Evolutionary conservation across 2,113 vertebrate genomes (phyloP).

Genomic region (Nansenia antarctica): DNA sequence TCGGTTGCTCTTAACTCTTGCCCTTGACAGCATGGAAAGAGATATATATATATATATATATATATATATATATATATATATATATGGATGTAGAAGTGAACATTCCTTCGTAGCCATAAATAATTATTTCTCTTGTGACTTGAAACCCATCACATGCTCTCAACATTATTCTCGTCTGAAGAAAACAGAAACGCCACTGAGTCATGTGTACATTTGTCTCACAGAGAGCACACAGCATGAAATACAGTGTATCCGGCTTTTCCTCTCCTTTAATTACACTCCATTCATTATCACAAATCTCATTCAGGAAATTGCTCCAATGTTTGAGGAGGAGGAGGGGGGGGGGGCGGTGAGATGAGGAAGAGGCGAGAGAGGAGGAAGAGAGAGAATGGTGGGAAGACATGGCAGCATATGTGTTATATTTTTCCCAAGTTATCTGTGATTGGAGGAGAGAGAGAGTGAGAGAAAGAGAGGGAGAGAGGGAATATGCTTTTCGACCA

Average conservation of each 20-base stretch:
- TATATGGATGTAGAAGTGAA: too few species aligned
- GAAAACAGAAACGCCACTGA: slow-evolving; percentile 14
- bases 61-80: too few species aligned
- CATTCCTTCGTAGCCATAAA: too few species aligned
- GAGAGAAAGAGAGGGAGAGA: slow-evolving; percentile 26
- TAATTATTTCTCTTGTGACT: too few species aligned
- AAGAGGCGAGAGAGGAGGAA: slow-evolving; percentile 10
- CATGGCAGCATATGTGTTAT: too few species aligned
- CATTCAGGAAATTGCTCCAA: slow-evolving; percentile 55
- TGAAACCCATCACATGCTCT: too few species aligned
- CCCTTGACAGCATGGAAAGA: too few species aligned
- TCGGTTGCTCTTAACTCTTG: too few species aligned
- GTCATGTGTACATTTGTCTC: slow-evolving; percentile 32
- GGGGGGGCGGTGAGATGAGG: slow-evolving; percentile 33
- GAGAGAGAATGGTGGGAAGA: slow-evolving; percentile 23
- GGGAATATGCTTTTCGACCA: too few species aligned
- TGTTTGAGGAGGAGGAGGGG: slow-evolving; percentile 34
- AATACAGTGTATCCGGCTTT: slow-evolving; percentile 13
- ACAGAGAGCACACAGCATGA: slow-evolving; percentile 18
- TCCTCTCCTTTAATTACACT: slow-evolving; percentile 11
- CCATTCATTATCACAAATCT: slow-evolving; percentile 62
- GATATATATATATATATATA: too few species aligned
- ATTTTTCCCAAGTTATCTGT: too few species aligned
- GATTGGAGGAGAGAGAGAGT: slow-evolving; percentile 11
- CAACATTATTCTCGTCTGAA: too few species aligned